Evolutionary conservation across 2,888 invertebrate genomes (phyloP).

Genomic region (Beris morrisii): DNA sequence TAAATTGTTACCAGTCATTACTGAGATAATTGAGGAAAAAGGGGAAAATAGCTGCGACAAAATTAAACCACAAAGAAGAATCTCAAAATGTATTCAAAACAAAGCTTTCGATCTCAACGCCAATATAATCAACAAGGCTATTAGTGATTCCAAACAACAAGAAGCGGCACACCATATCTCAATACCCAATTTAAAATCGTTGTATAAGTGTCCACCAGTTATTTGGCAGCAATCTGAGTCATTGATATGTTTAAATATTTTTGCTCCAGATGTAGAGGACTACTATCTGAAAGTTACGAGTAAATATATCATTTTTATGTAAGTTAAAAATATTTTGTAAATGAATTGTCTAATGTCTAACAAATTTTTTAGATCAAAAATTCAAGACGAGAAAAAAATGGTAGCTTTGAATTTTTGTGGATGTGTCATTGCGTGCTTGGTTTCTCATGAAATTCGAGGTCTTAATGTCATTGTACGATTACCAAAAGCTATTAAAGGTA

Average conservation of each 20-base stretch:
- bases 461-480: conserved; percentile 46
- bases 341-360: neutral
- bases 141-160: neutral
- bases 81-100: neutral
- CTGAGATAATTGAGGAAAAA: neutral
- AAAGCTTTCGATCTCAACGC: neutral
- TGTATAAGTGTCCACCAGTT: conserved; percentile 44
- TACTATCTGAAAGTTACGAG: conserved; percentile 44
- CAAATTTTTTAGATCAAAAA: conserved; percentile 7
- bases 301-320: conserved; percentile 34
- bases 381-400: conserved; percentile 38
- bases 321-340: conserved; percentile 14
- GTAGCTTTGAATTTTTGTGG: conserved; percentile 43
- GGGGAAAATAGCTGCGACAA: neutral
- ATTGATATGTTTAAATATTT: conserved; percentile 44
- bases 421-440: conserved; percentile 41
- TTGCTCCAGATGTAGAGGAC: conserved; percentile 44
- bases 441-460: conserved; percentile 47
- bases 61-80: neutral
- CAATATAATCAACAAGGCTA: conserved; percentile 1
- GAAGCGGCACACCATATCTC: neutral
- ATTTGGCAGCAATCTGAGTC: conserved; percentile 47
- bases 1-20: neutral
- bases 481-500: conserved; percentile 24
- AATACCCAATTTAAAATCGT: conserved; percentile 35